Conservation (phyloP, 2,888 invertebrate genomes). For the Agonopterix alstromeriana region DNA sequence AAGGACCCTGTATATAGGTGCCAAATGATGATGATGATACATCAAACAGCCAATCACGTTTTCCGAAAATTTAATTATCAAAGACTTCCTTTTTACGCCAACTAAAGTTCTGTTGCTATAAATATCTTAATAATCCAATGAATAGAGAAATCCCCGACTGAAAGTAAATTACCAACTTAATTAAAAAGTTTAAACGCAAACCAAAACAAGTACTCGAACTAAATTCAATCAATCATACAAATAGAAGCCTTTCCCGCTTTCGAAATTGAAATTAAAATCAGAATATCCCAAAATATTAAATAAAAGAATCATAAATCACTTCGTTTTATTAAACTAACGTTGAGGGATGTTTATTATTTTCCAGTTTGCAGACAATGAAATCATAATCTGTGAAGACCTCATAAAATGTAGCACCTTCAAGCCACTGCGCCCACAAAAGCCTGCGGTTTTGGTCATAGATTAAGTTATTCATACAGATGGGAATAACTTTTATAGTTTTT, state of each 20-base stretch:
- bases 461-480: neutral
- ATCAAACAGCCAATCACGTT: too few species aligned
- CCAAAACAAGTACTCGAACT: too few species aligned
- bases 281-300: neutral
- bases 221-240: too few species aligned
- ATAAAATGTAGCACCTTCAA: slow-evolving; percentile 4
- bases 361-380: neutral
- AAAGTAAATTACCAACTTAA: too few species aligned
- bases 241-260: neutral
- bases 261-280: neutral
- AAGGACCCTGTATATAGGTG: too few species aligned
- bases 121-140: too few species aligned
- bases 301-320: slow-evolving; percentile 1
- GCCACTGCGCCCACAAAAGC: neutral
- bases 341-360: neutral
- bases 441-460: slow-evolving; percentile 1
- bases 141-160: too few species aligned
- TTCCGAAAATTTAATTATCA: too few species aligned
- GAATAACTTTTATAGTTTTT: neutral
- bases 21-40: too few species aligned
- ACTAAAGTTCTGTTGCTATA: too few species aligned
- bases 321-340: neutral
- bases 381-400: slow-evolving; percentile 2
- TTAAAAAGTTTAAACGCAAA: too few species aligned
- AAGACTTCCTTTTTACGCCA: too few species aligned